Percentiles rank a stretch among this genome's conserved stretches.
phyloP scores from a whole-genome alignment of 2,888 invertebrate species.

The Antheraea yamamai region DNA sequence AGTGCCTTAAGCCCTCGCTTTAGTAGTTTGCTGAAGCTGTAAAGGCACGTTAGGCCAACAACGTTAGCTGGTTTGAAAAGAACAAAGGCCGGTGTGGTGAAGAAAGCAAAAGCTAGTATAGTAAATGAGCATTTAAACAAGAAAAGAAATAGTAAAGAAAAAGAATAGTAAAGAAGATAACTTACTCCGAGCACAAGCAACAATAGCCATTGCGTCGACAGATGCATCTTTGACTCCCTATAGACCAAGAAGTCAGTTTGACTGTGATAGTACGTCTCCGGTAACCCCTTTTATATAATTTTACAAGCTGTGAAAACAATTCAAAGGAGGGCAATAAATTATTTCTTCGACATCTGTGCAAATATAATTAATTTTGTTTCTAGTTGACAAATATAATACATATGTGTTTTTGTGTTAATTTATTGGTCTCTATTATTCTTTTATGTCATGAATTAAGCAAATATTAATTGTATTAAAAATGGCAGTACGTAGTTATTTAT shows the following conservation, averaged over 20 bases:
- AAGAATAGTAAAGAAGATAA: not conserved
- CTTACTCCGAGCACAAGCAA: slow-evolving; percentile 12
- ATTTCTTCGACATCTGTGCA: not conserved
- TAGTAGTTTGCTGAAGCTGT: no score
- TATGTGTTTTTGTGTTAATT: slow-evolving; percentile 3
- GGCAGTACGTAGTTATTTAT: not conserved
- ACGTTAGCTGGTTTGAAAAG: no score
- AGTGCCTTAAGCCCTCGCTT: no score
- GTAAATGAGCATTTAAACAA: not conserved
- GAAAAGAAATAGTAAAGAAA: no score
- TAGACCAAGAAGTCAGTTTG: not conserved
- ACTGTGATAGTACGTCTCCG: not conserved
- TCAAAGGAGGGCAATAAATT: slow-evolving; percentile 4
- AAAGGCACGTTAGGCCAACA: no score
- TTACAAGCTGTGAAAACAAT: not conserved
- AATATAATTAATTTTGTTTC: not conserved
- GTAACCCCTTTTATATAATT: not conserved
- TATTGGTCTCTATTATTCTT: not conserved
- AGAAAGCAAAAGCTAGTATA: no score
- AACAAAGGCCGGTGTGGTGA: no score
- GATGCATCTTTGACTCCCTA: not conserved
- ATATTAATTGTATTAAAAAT: not conserved
- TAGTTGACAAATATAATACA: not conserved
- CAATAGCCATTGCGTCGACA: not conserved
- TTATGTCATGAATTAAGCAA: not conserved